Base-by-base conservation (phyloP, 1,140 invertebrate species). In the Zeugodacus cucurbitae region DNA sequence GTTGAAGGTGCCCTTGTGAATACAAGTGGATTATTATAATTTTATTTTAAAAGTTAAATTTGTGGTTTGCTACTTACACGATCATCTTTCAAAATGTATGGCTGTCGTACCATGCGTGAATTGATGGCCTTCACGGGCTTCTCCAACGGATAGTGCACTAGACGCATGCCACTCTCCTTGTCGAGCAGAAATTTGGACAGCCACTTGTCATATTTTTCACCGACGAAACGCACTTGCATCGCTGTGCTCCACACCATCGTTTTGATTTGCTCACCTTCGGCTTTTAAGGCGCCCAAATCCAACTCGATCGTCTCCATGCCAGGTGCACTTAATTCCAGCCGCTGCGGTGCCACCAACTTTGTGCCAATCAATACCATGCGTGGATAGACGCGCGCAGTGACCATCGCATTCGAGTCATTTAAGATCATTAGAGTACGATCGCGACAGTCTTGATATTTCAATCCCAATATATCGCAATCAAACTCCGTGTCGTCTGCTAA, bases 151-250 rank as follows among this genome's bases (percentile, higher is more conserved):
- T 96, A 95, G 90, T 95, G 95, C 1, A 95, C 95, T 37, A 96
- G 90, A 87, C 94, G 93, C 0, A 96, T 89, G 14, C 95, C 95
- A 7, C 89, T 90, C 37, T 95, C 94, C 87, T 95, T 94, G 82
- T 94, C 93, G 5, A 95, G 90, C 86, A 96, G 92, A 89, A 94
- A 95, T 70, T 94, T 92, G 0, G 95, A 96, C 85, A 96, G 91
- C 95, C 95, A 96, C 17, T 92, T 92, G 7, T 95, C 95, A 37
- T 94, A 94, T 88, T 95, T 95, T 62, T 95, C 94, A n/a, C 96
- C 95, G 87, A 95, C 96, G 88, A 95, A 94, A 87, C 95, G 94
- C 0, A 93, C 94, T n/a, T 94, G 90, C 4, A 96, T 91, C 0
- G 93, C 86, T 88, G 94, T 93, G 41, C 94, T 94, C 94, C 94